Base-by-base conservation (phyloP, 2,797 vertebrate species). In the Halcyon leucocephala region DNA sequence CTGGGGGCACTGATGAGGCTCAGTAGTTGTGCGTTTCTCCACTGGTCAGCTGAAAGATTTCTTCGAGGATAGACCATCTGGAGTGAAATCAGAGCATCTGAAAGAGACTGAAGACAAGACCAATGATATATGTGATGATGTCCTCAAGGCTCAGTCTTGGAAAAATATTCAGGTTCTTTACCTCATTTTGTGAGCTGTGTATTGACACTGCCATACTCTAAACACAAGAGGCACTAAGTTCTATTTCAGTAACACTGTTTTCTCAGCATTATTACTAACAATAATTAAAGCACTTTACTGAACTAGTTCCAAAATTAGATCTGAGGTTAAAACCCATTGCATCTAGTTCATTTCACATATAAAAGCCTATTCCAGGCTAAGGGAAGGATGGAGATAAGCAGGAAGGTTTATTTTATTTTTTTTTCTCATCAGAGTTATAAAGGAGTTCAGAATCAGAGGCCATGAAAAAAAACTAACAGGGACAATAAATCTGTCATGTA, bases 11-110 rank as follows among this genome's bases (percentile, higher is more conserved):
- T 99, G 98, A 99, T 99, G 85, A 99, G 99, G 65, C 99, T 99
- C 84, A 99, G 98, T 87, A 99, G 98, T 91, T 99, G 99, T 91
- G 99, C 99, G 5, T 99, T 99, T 97, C 99, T 99, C 99, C 99
- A 99, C 95, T 99, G 99, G 97, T 99, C 99, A 62, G 99, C 99
- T 9, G 99, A 99, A 96, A 99, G 99, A 95, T 99, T 99, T 96
- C 99, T 98, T 96, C 99, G 97, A 70, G 99, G 99, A 97, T 99
- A 99, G 6, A 99, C 99, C 99, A 99, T 99, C 97, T 99, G 99
- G 90, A 99, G 99, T 66, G 99, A 99, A 97, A 99, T 98, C 86
- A 99, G 97, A 24, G 99, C 99, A 90, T 99, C 99, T 84, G 99
- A 99, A 98, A 99, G 98, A 73, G 99, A 99, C 99, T 99, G 94